Evolutionary conservation across 2,113 vertebrate species (phyloP), one percentile per base, ranked within the genome.

Genomic region (Petaurus breviceps): DNA sequence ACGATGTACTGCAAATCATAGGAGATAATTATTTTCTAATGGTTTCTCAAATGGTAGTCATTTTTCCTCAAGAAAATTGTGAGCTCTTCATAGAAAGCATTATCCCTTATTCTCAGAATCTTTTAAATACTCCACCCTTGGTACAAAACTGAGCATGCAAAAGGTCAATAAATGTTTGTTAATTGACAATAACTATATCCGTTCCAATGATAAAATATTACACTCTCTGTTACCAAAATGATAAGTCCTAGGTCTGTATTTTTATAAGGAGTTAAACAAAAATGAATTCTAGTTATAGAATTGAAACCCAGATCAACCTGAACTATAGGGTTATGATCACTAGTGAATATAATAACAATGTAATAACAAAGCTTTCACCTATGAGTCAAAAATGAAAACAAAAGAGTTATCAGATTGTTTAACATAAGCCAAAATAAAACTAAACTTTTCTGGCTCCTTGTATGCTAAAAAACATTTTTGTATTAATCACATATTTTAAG

Each of bases 401-500:
- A 3, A 49, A 43, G 51, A 16, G 16, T 91, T 92, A 94, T 96
- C 49, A 53, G 46, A 5, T 94, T 77, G 24, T 91, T 93, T 92
- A 95, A 0, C 37, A 90, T 77, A 89, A 89, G 43, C n/a, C 55
- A 94, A 90, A 93, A 23, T 31, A 16, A 22, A 90, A 90, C 50
- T 89, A 94, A 96, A 92, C 8, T 43, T 92, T 91, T 89, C 55
- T 95, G 7, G 25, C n/a, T 93, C 16, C 47, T 90, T 93, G 91
- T 94, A 57, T 90, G n/a, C 1, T 91, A 57, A 95, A 96, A 95
- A 3, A 2, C 28, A 49, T 95, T 90, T 57, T 12, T 93, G 10
- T 1, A 37, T 96, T 93, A 61, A 94, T 97, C 89, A 94, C 55
- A 96, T 84, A 93, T 94, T 96, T 95, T 95, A 94, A 94, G 93